Evolutionary conservation across 2,888 invertebrate genomes (phyloP), one percentile per base, ranked within the genome.

Genomic region (Epinotia bilunana): DNA sequence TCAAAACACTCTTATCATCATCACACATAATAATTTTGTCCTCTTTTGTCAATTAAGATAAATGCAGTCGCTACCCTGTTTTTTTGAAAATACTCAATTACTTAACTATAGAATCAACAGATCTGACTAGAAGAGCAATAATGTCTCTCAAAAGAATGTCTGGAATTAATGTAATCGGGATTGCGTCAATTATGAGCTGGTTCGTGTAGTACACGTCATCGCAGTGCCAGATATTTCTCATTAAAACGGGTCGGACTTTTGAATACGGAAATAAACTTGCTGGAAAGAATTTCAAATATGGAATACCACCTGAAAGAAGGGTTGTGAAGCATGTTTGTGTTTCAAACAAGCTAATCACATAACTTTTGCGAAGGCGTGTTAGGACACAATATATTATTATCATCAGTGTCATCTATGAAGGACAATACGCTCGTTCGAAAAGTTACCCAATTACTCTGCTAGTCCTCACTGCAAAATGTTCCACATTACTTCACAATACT

Each of bases 161-260:
- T 16, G 43, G 20, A 43, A 58, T 58, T 2, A 67, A 20, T 68
- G 11, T 4, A 20, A 16, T 58, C 39, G 13, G 16, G 20, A 68
- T 58, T 39, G 7, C 23, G 0, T 49, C 6, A 49, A 18, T 65
- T 64, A 72, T 43, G 43, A 46, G 13, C 72, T 57, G 43, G 33
- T 43, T 18, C 7, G 13, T 57, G 57, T 68, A 43, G 43, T 12
- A 28, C 49, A 49, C 28, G 18, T 28, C 58, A 58, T 20, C 11
- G 49, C 60, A 58, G 33, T 57, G 13, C 64, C 64, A 53, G 60
- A 49, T 53, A 58, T 72, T 72, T 43, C 49, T 60, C 49, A 39
- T 60, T 60, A 43, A 18, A 58, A 7, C 39, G 57, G 58, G 18
- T 28, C 46, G 58, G 57, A 65, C 6, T 49, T 33, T 46, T 57